Conservation (phyloP, 23 tunicate species). For the Clavelina lepadiformis region DNA sequence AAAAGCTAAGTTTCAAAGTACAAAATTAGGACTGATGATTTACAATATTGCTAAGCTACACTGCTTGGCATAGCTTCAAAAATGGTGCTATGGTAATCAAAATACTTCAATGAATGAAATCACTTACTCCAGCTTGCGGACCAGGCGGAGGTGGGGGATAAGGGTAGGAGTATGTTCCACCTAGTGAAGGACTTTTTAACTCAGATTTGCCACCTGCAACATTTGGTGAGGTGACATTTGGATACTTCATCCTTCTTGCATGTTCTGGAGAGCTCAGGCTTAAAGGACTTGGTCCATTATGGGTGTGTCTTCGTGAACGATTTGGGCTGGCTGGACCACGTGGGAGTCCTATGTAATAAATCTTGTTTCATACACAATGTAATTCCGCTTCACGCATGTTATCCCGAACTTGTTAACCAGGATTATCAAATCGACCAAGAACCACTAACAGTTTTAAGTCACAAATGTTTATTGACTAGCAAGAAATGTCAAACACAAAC, state of each 20-base stretch:
- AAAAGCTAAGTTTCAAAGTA: no score
- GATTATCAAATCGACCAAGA: no score
- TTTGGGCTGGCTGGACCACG: slow-evolving; percentile 64
- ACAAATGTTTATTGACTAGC: no score
- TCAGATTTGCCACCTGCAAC: slow-evolving; percentile 55
- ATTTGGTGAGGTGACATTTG: slow-evolving; percentile 57
- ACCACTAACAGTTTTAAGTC: no score
- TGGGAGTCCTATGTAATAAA: slow-evolving; percentile 1
- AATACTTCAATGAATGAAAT: no score
- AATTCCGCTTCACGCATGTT: no score
- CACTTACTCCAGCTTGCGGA: slow-evolving; percentile 3
- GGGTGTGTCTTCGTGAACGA: slow-evolving; percentile 75
- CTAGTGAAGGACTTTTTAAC: slow-evolving; percentile 71
- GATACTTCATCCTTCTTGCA: slow-evolving; percentile 63
- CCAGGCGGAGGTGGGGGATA: slow-evolving; percentile 46
- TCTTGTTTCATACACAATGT: neutral
- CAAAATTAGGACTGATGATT: no score
- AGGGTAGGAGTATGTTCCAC: slow-evolving; percentile 41
- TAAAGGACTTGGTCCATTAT: slow-evolving; percentile 87
- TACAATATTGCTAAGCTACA: no score
- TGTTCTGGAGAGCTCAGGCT: slow-evolving; percentile 68
- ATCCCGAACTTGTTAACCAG: no score
- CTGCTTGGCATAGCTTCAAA: no score
- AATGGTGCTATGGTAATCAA: no score
- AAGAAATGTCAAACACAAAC: no score